Conservation (phyloP, 2,113 vertebrate genomes). For the Stigmatopora argus region DNA sequence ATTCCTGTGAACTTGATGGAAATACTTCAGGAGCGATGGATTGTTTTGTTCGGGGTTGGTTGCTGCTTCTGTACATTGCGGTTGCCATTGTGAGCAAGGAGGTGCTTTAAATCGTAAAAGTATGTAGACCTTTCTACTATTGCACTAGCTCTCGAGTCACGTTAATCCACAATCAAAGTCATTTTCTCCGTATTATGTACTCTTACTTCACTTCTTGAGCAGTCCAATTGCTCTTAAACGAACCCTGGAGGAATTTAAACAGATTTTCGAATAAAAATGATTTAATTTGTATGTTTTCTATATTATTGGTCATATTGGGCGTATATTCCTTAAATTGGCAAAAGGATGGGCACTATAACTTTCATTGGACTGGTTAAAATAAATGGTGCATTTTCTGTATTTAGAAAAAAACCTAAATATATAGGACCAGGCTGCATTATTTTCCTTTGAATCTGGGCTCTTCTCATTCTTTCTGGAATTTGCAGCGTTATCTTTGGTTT, state of each 20-base stretch:
- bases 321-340: background rate
- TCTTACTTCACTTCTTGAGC: background rate
- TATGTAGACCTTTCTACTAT: background rate
- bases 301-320: background rate
- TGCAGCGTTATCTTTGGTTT: background rate
- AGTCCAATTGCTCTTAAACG: background rate
- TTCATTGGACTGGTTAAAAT: background rate
- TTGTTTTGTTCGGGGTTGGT: slow-evolving; percentile 73
- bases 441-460: background rate
- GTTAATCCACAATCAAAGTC: background rate
- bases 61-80: slow-evolving; percentile 20
- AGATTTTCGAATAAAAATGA: background rate
- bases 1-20: slow-evolving; percentile 7
- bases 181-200: background rate
- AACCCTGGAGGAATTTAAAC: background rate
- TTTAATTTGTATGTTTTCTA: background rate
- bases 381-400: background rate
- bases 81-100: slow-evolving; percentile 1
- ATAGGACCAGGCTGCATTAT: too few species aligned
- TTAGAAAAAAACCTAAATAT: too few species aligned
- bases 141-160: background rate
- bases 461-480: background rate
- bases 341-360: background rate
- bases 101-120: slow-evolving; percentile 13
- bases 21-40: slow-evolving; percentile 45